Evolutionary conservation across 2,113 vertebrate genomes (phyloP).

Genomic region (Lepidothrix coronata): DNA sequence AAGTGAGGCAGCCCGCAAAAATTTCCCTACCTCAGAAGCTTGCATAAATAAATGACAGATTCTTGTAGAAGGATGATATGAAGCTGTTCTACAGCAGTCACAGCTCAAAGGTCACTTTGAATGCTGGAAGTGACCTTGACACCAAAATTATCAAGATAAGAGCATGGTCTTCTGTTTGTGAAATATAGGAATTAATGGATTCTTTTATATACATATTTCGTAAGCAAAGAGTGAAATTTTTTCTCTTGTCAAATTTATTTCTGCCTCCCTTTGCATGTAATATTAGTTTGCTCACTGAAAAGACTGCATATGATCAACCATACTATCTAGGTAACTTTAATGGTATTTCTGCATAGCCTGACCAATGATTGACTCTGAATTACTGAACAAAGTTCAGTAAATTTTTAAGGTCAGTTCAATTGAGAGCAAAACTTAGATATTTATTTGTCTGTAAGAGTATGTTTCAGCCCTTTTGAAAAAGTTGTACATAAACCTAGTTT

Average conservation of each 20-base stretch:
- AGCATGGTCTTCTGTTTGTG: background rate
- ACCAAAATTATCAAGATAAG: background rate
- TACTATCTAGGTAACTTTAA: background rate
- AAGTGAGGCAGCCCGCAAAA: background rate
- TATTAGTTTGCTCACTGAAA: background rate
- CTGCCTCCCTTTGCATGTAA: background rate
- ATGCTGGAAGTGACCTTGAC: background rate
- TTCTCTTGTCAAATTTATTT: background rate
- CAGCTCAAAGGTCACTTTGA: background rate
- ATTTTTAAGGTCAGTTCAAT: background rate
- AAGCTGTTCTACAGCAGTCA: rapidly evolving
- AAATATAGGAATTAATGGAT: background rate
- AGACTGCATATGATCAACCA: background rate
- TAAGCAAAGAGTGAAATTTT: background rate
- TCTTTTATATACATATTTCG: background rate
- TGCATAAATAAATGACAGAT: background rate
- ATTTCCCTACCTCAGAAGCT: background rate
- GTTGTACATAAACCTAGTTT: background rate
- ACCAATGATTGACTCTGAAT: background rate
- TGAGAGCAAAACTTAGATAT: background rate
- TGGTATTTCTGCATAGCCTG: background rate
- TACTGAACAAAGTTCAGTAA: background rate
- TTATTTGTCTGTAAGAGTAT: background rate
- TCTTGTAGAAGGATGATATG: background rate
- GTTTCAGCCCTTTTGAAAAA: background rate